phyloP scores from a whole-genome alignment of 2,888 invertebrate genomes.

The Eristalis arbustorum region DNA sequence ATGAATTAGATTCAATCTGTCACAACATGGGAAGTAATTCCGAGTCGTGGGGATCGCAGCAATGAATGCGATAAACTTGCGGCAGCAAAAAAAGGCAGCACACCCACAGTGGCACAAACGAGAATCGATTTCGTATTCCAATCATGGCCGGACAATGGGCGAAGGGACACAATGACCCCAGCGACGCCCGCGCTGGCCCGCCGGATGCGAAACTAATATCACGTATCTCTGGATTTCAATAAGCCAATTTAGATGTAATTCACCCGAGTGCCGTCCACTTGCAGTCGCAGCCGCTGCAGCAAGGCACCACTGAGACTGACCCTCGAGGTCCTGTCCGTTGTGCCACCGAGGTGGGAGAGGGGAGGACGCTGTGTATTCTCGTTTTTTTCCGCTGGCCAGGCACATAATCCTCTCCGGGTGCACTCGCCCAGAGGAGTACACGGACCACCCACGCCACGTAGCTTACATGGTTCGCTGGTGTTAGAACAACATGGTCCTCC shows the following conservation, averaged over 20 bases:
- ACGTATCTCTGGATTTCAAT: constrained; percentile 68
- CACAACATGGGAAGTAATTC: constrained; percentile 60
- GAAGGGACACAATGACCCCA: not conserved
- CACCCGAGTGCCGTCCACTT: constrained; percentile 1
- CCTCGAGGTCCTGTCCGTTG: not conserved
- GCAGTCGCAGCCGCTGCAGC: not conserved
- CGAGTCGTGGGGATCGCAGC: constrained; percentile 50
- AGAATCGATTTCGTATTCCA: constrained; percentile 58
- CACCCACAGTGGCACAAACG: constrained; percentile 30
- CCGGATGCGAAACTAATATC: constrained; percentile 53
- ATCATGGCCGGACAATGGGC: constrained; percentile 47
- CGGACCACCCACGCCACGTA: constrained; percentile 33
- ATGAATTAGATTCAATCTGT: constrained; percentile 65
- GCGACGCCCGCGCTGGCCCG: not conserved
- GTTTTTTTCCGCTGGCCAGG: not conserved
- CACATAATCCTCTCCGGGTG: constrained; percentile 12
- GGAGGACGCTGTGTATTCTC: not conserved
- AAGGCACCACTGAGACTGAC: not conserved
- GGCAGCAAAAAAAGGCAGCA: not conserved
- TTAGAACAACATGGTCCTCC: constrained; percentile 65
- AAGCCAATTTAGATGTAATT: constrained; percentile 67
- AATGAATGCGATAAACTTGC: constrained; percentile 60
- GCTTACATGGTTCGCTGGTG: constrained; percentile 65
- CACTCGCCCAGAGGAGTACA: constrained; percentile 52
- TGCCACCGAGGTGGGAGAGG: not conserved